Evolutionary conservation across 2,888 invertebrate genomes (phyloP), one percentile per base, ranked within the genome.

Genomic region (Vesta saturnalis): DNA sequence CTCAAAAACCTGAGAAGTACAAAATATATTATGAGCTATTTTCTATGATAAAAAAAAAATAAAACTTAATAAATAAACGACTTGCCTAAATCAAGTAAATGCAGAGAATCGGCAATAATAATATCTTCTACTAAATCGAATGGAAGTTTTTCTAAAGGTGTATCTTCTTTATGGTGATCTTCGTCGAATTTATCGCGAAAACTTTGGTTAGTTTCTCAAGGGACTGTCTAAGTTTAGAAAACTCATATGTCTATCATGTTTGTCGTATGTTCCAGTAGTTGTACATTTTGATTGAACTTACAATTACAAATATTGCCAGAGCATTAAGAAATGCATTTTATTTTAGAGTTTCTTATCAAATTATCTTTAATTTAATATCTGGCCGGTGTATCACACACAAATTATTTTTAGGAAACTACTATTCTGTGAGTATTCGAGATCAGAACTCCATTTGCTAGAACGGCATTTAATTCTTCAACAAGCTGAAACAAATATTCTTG

Each of bases 351-450:
- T 18, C 12, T 8, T 15, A 63, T 56, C 15, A 63, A 12, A 19
- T 47, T 68, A 69, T 68, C 68, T 74, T 72, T 72, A 14, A 72
- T 66, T 58, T 68, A 72, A 64, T 59, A 67, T 62, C 73, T 65
- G 30, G 72, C 73, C 15, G 74, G 73, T 39, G 73, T 70, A 61
- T 74, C 74, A 64, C 71, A 73, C 18, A 71, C 67, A 67, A 73
- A 74, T 63, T 46, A 70, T 35, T 65, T 67, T 21, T 71, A 62
- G 15, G 43, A 30, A 12, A 72, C 43, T 57, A 66, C 35, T 43
- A 70, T 55, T 19, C 55, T 56, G 15, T 58, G 47, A 21, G 39
- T 18, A 63, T 67, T 59, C 12, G 61, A 39, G n/a, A n/a, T n/a
- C 21, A 6, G n/a, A 22, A 62, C 47, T 5, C 69, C 70, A 70